Percentiles rank a stretch among this genome's conserved stretches.
Conservation (phyloP, 2,888 invertebrate genomes). For the Glaucopsyche alexis region DNA sequence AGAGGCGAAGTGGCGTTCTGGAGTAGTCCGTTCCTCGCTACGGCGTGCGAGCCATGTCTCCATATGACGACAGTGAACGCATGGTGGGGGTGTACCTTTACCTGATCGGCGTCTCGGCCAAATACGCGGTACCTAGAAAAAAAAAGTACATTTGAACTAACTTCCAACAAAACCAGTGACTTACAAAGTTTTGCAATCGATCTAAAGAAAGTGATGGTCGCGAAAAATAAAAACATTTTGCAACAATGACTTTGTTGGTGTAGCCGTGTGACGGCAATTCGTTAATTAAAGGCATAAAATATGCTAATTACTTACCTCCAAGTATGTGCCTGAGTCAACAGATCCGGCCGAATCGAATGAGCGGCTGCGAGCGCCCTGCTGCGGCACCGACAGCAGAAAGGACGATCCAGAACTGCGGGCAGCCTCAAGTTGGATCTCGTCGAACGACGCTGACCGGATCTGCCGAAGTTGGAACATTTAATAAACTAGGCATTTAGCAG, state of each 20-base stretch:
- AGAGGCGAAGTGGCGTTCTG: conserved; percentile 61
- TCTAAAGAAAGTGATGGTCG: too few relatives aligned
- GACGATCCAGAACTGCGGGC: conserved; percentile 79
- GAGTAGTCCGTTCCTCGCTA: conserved; percentile 65
- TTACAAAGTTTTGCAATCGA: too few relatives aligned
- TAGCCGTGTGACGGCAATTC: too few relatives aligned
- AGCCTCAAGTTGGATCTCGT: conserved; percentile 91
- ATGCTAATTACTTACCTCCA: conserved; percentile 59
- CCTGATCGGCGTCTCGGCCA: conserved; percentile 83
- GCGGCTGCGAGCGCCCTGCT: conserved; percentile 85
- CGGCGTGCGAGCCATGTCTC: conserved; percentile 84
- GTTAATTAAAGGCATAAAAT: neutral
- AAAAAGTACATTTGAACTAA: conserved; percentile 26
- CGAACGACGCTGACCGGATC: conserved; percentile 93
- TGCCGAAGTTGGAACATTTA: conserved; percentile 42
- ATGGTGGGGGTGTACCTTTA: conserved; percentile 83
- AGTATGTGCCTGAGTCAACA: conserved; percentile 82
- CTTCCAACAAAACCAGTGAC: neutral
- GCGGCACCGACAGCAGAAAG: conserved; percentile 83
- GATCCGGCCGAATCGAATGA: conserved; percentile 90
- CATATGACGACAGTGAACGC: conserved; percentile 88
- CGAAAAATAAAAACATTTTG: neutral
- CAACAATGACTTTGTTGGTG: too few relatives aligned
- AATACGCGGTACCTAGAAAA: conserved; percentile 80
- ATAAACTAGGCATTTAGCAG: neutral